Conservation (phyloP, 2,113 vertebrate genomes). For the Ptilorrhoa leucosticta region DNA sequence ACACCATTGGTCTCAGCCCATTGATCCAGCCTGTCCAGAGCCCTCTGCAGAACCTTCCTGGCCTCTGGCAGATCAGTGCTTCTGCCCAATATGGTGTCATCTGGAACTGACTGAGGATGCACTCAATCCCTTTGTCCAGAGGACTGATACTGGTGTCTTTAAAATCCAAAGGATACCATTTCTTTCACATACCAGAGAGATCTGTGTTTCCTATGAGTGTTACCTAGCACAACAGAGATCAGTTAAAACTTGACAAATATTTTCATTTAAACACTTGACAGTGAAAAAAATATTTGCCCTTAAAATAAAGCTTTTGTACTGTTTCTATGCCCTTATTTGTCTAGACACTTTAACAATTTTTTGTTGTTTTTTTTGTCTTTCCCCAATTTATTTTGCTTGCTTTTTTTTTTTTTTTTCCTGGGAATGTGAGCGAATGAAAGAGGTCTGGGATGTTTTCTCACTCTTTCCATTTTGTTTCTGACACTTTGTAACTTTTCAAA, state of each 20-base stretch:
- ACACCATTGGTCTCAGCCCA: accelerated
- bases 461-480: background rate
- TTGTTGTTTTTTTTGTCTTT: background rate
- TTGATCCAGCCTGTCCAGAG: background rate
- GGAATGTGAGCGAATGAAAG: background rate
- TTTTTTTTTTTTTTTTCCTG: background rate
- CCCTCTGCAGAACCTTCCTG: background rate
- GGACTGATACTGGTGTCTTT: background rate
- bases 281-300: background rate
- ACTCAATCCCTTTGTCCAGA: accelerated
- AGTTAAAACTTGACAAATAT: background rate
- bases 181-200: background rate
- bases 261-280: background rate
- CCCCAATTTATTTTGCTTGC: background rate
- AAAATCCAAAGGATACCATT: background rate
- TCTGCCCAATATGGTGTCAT: too few relatives aligned
- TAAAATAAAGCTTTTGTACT: background rate
- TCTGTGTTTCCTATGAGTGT: background rate
- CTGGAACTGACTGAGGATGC: background rate
- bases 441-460: accelerated
- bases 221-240: background rate
- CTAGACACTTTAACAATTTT: background rate
- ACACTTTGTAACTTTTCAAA: background rate
- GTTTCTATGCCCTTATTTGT: background rate
- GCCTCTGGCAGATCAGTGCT: background rate